These are phyloP conservation scores for Myripristis murdjan DNA, from an alignment of 2,797 vertebrate genomes.

Conservation along the genomic window DNA sequence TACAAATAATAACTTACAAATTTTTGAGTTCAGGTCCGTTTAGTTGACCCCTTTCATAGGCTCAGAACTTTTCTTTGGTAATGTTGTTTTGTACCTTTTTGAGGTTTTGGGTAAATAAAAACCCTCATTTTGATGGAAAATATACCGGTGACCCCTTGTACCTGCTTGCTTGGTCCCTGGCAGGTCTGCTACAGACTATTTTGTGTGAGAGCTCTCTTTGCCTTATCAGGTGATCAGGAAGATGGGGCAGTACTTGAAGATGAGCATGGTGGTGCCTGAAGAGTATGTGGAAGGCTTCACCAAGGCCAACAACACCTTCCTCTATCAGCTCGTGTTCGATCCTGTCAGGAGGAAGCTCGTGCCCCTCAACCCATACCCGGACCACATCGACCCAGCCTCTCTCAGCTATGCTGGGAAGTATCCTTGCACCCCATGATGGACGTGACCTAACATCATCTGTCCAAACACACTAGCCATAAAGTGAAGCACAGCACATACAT, in stretches of 20 bases:
- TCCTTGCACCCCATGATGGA: constrained; percentile 79
- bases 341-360: constrained; percentile 91
- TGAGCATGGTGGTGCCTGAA: constrained; percentile 90
- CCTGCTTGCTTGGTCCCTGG: too few species aligned
- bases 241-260: constrained; percentile 97
- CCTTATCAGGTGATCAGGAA: constrained; percentile 93
- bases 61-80: too few species aligned
- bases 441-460: background rate
- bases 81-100: too few species aligned
- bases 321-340: constrained; percentile 97
- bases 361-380: constrained; percentile 92
- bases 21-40: too few species aligned
- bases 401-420: constrained; percentile 95
- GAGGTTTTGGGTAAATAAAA: too few species aligned
- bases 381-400: constrained; percentile 85
- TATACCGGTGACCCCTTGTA: too few species aligned
- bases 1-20: background rate
- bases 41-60: too few species aligned
- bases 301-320: constrained; percentile 96
- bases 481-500: background rate
- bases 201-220: background rate
- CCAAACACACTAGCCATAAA: background rate
- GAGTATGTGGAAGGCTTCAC: constrained; percentile 93
- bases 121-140: too few species aligned
- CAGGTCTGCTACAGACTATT: too few species aligned